Evolutionary conservation across 1,140 invertebrate genomes (phyloP), one percentile per base, ranked within the genome.

Genomic region (Venustaconcha ellipsiformis): DNA sequence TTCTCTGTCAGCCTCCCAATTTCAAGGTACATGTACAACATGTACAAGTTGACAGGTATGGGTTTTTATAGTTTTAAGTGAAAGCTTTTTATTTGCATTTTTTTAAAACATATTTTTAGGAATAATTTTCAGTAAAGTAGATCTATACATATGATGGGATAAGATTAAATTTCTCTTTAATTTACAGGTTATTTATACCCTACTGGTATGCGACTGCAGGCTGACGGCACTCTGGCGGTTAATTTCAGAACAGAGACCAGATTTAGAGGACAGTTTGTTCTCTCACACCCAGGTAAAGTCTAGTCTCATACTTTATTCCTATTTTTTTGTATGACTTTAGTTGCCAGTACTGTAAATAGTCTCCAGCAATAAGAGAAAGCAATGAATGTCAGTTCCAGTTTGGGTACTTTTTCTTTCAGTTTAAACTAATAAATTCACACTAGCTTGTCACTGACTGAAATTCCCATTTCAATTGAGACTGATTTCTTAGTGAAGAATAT

Each of bases 221-320:
- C 89, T 18, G 86, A 90, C 77, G 87, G 88, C 26, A 80, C 82
- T 26, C 72, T 91, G 14, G 71, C 83, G 20, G 90, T 91, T 0
- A 81, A 85, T 37, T 90, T 91, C 76, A 76, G 83, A 57, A 90
- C 90, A 3, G 84, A 86, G 67, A 83, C 90, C 2, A 80, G 81
- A 66, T 91, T 91, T 79, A 80, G 82, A n/a, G 90, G 90, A 69
- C 84, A 86, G 63, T 91, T 90, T 82, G 83, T 90, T 8, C 58
- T 76, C 1, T 73, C 70, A 56, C 77, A 88, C 68, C 80, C 80
- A 77, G 86, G 88, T 88, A 82, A 78, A 76, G 14, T 67, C n/a
- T 14, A 55, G 14, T 1, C 15, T 67, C n/a, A 23, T 64, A 14
- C 37, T 18, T 30, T 64, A 18, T 64, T 30, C 20, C 20, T 37